phyloP scores from a whole-genome alignment of 2,888 invertebrate genomes.

The Mesoligia furuncula region DNA sequence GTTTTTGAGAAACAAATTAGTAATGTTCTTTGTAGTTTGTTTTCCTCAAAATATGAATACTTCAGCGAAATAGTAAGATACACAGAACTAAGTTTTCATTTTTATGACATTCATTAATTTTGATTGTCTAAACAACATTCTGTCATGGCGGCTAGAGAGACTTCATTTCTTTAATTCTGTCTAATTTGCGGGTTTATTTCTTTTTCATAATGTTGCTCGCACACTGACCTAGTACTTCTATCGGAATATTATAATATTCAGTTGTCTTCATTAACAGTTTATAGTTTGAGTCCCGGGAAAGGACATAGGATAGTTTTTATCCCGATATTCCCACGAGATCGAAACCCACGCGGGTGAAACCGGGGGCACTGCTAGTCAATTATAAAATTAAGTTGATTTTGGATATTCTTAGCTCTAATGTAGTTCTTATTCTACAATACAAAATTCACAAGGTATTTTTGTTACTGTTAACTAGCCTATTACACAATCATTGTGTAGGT shows the following conservation, averaged over 20 bases:
- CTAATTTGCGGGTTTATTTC: background rate
- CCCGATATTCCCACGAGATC: too few relatives aligned
- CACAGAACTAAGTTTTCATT: background rate
- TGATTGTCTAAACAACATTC: background rate
- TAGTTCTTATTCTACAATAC: background rate
- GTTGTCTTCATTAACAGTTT: background rate
- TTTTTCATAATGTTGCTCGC: background rate
- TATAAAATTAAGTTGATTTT: background rate
- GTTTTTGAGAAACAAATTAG: background rate
- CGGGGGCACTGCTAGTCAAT: background rate
- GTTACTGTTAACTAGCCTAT: background rate
- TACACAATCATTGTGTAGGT: background rate
- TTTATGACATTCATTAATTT: background rate
- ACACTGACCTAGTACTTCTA: too few relatives aligned
- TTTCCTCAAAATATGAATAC: background rate
- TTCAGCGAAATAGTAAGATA: background rate
- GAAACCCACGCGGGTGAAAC: too few relatives aligned
- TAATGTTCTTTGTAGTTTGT: background rate
- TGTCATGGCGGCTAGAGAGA: background rate
- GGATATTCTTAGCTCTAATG: background rate
- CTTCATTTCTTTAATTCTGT: background rate
- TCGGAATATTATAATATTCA: background rate
- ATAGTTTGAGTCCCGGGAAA: too few relatives aligned
- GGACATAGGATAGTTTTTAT: too few relatives aligned
- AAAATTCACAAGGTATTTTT: too few relatives aligned